phyloP scores from a whole-genome alignment of 2,888 invertebrate species.

The Drosophila neutralis region DNA sequence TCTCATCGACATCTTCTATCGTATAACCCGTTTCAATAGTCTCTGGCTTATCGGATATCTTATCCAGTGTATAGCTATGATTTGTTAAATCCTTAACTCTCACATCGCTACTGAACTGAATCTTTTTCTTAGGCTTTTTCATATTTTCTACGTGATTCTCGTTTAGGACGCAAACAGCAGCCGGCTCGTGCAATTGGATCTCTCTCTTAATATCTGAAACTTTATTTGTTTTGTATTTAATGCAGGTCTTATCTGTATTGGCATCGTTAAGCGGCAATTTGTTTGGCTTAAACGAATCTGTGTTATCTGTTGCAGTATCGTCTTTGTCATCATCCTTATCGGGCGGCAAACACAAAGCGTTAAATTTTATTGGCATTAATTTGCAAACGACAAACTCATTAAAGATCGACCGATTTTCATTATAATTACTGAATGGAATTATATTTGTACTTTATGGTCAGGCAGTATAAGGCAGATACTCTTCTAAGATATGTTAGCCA shows the following conservation, averaged over 20 bases:
- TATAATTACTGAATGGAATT: neutral
- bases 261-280: constrained; percentile 35
- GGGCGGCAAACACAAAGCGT: constrained; percentile 44
- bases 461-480: neutral
- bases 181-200: constrained; percentile 17
- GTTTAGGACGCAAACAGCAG: constrained; percentile 19
- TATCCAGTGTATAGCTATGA: constrained; percentile 35
- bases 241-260: constrained; percentile 52
- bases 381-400: constrained; percentile 2
- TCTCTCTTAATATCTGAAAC: constrained; percentile 63
- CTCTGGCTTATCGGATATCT: constrained; percentile 26
- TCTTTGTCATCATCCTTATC: constrained; percentile 60
- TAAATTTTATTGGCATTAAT: constrained; percentile 14
- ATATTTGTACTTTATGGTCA: neutral
- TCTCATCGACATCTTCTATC: constrained; percentile 60
- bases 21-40: constrained; percentile 44
- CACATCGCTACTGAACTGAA: constrained; percentile 59
- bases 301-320: constrained; percentile 36
- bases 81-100: constrained; percentile 51
- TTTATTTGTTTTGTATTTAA: constrained; percentile 69
- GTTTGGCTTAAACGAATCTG: constrained; percentile 38
- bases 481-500: neutral
- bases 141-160: constrained; percentile 36
- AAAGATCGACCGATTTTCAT: constrained; percentile 4
- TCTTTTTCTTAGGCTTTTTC: constrained; percentile 49